These are phyloP conservation scores for Platysteira castanea DNA, from an alignment of 2,113 vertebrate species.

Conservation along the genomic window DNA sequence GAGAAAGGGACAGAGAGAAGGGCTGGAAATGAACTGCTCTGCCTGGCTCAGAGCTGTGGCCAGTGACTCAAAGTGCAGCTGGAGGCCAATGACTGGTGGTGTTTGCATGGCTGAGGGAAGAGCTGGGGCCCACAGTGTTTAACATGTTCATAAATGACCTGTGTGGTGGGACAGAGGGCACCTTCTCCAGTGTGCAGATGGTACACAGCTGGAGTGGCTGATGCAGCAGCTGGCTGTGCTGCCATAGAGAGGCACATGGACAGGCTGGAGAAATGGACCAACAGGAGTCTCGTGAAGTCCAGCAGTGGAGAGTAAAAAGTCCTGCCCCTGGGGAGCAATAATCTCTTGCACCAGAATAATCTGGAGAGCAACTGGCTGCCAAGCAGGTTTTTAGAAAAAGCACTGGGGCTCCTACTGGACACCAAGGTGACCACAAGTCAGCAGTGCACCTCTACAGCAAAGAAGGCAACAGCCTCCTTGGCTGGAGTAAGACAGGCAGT, in stretches of 20 bases:
- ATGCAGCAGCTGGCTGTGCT: neutral
- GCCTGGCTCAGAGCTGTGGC: neutral
- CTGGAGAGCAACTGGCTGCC: neutral
- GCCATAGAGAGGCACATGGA: fast-evolving
- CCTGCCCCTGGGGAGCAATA: neutral
- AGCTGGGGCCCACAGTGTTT: neutral
- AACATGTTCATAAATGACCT: neutral
- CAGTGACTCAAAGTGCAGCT: neutral
- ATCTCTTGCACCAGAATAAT: neutral
- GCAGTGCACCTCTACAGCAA: neutral
- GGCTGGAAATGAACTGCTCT: neutral
- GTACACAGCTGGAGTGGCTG: too few relatives aligned
- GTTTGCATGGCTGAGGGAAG: neutral
- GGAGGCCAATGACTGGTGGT: neutral
- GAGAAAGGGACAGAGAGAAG: neutral
- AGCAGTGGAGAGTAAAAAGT: neutral
- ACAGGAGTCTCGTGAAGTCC: neutral
- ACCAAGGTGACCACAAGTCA: neutral
- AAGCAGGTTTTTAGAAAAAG: neutral
- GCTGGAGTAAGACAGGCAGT: neutral
- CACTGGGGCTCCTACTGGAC: neutral
- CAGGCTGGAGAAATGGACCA: neutral
- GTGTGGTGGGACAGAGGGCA: neutral
- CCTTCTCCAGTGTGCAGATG: neutral
- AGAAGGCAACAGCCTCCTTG: neutral